phyloP scores from a whole-genome alignment of 2,797 vertebrate genomes.

The Carcharodon carcharias region DNA sequence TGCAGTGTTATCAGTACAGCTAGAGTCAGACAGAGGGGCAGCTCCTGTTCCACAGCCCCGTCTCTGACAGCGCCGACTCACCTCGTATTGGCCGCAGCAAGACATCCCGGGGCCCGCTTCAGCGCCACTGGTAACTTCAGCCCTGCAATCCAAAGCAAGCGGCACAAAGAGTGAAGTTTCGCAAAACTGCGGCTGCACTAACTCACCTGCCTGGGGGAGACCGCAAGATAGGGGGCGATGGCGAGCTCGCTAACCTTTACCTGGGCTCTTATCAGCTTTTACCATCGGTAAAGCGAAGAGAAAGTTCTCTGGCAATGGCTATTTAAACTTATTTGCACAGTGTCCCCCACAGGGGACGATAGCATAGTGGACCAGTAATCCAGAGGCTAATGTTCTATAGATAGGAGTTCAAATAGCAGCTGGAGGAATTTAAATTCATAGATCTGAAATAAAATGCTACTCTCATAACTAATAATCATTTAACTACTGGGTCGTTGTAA shows the following conservation, averaged over 20 bases:
- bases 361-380: too few relatives aligned
- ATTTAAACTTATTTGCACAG: too few relatives aligned
- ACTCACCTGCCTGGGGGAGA: neutral
- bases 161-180: neutral
- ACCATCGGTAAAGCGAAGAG: neutral
- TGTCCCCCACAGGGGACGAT: too few relatives aligned
- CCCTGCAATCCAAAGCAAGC: neutral
- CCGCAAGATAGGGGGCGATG: neutral
- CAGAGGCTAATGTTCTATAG: too few relatives aligned
- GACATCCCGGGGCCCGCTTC: constrained; percentile 30
- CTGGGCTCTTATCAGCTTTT: neutral
- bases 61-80: neutral
- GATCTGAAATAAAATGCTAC: neutral
- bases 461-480: neutral
- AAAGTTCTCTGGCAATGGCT: neutral
- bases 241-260: neutral
- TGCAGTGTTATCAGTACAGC: too few relatives aligned
- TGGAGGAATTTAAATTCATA: neutral
- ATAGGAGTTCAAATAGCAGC: too few relatives aligned
- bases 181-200: fast-evolving
- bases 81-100: constrained; percentile 43
- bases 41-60: neutral
- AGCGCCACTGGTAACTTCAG: neutral
- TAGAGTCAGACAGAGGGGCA: neutral
- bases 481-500: neutral